Evolutionary conservation across 2,797 vertebrate genomes (phyloP), one percentile per base, ranked within the genome.

Genomic region (Trachurus trachurus): DNA sequence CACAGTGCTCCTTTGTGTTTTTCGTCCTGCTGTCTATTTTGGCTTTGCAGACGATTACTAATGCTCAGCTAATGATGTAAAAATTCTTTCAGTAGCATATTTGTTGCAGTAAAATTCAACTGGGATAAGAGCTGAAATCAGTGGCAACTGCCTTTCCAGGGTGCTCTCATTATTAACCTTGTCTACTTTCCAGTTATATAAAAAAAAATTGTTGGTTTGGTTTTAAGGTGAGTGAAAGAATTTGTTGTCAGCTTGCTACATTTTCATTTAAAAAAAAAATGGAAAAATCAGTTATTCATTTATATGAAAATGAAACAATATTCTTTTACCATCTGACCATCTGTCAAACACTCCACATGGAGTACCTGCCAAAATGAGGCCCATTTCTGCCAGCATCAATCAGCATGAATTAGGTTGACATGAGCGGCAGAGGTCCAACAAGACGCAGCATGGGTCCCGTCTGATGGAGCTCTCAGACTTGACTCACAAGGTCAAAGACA

Each of bases 1-100:
- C 60, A 83, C 67, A 79, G 53, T 60, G 70, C 62, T 74, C 17
- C 71, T 54, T 69, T 71, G 42, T 84, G 67, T 60, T 68, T 78
- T 83, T 66, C 59, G 74, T 60, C 52, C 69, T 45, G 37, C 64
- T 78, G 57, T 88, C 83, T 89, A 81, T 78, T 84, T 87, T 84
- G 85, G 83, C 86, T 40, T 52, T 26, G 49, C 7, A 65, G 8
- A 68, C 62, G 65, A 66, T 82, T 79, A 77, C 52, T 34, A 34
- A 34, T 34, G 31, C 31, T 72, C 63, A 74, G 53, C 66, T 83
- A 67, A 74, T 65, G 42, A 82, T 68, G 69, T 60, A 61, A 47
- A 81, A 61, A 81, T 69, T 78, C 67, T 59, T 81, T 77, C 72
- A 78, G 66, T 37, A 67, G 64, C 44, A 85, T 54, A 80, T 85